Evolutionary conservation across 2,888 invertebrate species (phyloP), one percentile per base, ranked within the genome.

Genomic region (Pyrrhosoma nymphula): DNA sequence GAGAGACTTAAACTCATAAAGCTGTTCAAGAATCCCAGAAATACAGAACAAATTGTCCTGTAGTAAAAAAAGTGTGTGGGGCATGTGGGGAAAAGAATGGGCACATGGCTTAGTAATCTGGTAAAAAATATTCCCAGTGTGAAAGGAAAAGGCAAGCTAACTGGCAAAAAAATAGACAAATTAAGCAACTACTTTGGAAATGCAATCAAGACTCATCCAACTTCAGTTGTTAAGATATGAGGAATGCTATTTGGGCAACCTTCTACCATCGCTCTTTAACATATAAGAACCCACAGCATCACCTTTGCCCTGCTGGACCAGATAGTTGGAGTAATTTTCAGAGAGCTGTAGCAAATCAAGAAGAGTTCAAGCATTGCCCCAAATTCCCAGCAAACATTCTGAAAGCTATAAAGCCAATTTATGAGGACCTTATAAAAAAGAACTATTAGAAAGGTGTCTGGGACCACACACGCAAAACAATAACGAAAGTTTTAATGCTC

Each of bases 251-350:
- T 30, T 95, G 95, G 96, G 95, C 95, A 18, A 95, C 89, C 3
- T 96, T 95, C 56, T 95, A 95, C 88, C 96, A 96, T 90, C 95
- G 95, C 30, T 90, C 56, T 26, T 96, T 95, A n/a, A 95, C 95
- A 56, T 91, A 96, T 90, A 95, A 95, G 20, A 95, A 95, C 6
- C 96, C 95, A 23, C 90, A 90, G 30, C 95, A 96, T 91, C 82
- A 90, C 26, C 89, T 95, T 35, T 95, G 95, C 69, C 95, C 95
- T 18, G 95, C 89, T 47, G 96, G 93, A n/a, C 39, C 20, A 1
- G 95, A 95, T n/a, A 95, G 95, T 69, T 96, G 96, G 95, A 95
- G 95, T 90, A 93, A 82, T 47, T 96, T 56, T 56, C 95, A 95
- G 30, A 56, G 30, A 47, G 47, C 90, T 35, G 30, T 93, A 26